phyloP scores from a whole-genome alignment of 37 sponge, comb jelly and placozoan species.

The Ephydatia muelleri region DNA sequence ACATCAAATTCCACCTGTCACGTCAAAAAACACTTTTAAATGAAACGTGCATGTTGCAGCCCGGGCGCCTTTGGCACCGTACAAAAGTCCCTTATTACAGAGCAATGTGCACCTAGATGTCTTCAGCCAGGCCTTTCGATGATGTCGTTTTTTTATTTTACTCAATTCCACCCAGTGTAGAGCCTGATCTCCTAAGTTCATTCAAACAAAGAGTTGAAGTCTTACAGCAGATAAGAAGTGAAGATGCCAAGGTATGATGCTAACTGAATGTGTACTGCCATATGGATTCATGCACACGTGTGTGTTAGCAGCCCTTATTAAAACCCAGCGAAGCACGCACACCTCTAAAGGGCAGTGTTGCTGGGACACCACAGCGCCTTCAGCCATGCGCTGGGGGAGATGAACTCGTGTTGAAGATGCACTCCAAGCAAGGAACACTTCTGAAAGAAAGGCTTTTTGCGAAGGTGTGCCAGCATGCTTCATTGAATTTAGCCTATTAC shows the following conservation, averaged over 20 bases:
- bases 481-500: neutral
- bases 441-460: constrained; percentile 42
- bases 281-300: neutral
- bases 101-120: too few species aligned
- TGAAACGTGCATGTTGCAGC: too few species aligned
- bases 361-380: neutral
- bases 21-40: too few species aligned
- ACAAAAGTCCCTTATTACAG: too few species aligned
- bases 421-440: neutral
- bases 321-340: neutral
- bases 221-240: constrained; percentile 28
- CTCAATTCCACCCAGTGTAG: constrained; percentile 13
- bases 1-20: too few species aligned
- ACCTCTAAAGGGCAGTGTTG: too few species aligned
- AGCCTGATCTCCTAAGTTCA: constrained; percentile 37
- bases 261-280: neutral
- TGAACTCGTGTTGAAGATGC: constrained; percentile 27
- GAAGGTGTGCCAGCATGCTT: neutral
- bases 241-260: constrained; percentile 32
- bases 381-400: neutral
- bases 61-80: too few species aligned
- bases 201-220: constrained; percentile 38
- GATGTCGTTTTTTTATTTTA: too few species aligned
- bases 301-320: neutral
- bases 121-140: too few species aligned